phyloP scores from a whole-genome alignment of 2,113 vertebrate genomes.

The Drymodes brunneopygia region DNA sequence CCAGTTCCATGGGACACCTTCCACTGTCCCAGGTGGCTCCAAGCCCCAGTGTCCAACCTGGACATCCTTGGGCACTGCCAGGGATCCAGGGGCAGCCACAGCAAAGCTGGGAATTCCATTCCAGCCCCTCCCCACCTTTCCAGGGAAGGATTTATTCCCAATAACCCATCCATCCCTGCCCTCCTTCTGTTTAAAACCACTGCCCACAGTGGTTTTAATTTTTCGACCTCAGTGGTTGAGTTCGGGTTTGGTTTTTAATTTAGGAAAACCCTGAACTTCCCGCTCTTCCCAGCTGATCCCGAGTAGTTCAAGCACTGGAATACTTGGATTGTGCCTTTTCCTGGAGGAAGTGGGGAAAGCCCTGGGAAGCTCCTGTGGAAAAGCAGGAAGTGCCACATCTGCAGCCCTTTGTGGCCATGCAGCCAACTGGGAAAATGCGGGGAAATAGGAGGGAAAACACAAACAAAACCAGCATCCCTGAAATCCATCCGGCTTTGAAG shows the following conservation, averaged over 20 bases:
- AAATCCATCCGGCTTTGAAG: not conserved
- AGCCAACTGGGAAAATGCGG: not conserved
- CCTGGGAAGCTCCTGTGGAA: not conserved
- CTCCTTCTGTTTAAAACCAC: not conserved
- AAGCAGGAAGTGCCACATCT: not conserved
- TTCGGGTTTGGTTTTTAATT: not conserved
- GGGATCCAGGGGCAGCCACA: not conserved
- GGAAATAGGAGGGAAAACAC: not conserved
- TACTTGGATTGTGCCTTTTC: not conserved
- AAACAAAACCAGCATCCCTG: not conserved
- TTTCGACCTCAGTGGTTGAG: not conserved
- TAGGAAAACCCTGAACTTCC: not conserved
- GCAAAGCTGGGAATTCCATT: rapidly evolving
- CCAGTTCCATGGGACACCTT: not conserved
- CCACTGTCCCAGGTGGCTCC: not conserved
- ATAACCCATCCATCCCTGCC: rapidly evolving
- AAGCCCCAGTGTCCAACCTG: too few species aligned
- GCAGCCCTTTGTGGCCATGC: not conserved
- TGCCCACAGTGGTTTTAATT: not conserved
- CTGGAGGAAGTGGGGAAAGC: not conserved
- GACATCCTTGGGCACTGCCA: not conserved
- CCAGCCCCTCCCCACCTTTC: not conserved
- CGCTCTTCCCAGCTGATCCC: not conserved
- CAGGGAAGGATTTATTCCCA: not conserved
- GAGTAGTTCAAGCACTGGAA: not conserved